Percentiles rank a stretch among this genome's conserved stretches.
These are phyloP conservation scores for Chromobotia macracanthus DNA, from an alignment of 2,797 vertebrate species.

Conservation along the genomic window DNA sequence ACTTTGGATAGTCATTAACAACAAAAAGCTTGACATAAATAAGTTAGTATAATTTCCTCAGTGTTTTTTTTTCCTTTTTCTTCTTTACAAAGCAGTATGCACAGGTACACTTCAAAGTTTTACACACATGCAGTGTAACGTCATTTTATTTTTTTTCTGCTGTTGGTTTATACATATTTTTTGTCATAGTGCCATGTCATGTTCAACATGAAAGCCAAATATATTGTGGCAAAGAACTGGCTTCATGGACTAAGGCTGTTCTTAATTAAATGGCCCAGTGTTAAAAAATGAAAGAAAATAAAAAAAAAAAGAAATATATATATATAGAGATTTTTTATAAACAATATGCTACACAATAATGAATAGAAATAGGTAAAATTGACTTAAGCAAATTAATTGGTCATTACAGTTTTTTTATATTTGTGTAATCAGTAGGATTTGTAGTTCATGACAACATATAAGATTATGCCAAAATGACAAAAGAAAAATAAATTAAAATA, in stretches of 20 bases:
- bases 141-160: conserved; percentile 56
- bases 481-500: conserved; percentile 21
- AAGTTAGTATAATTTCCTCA: conserved; percentile 99
- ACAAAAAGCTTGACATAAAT: conserved; percentile 92
- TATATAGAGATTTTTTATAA: conserved; percentile 19
- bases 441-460: conserved; percentile 42
- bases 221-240: conserved; percentile 67
- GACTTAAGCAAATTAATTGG: conserved; percentile 39
- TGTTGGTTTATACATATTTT: conserved; percentile 62
- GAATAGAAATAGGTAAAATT: conserved; percentile 47
- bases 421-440: conserved; percentile 57
- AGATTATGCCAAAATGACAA: conserved; percentile 22
- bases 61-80: conserved; percentile 85
- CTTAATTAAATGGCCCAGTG: conserved; percentile 73
- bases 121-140: conserved; percentile 76
- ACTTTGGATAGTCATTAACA: conserved; percentile 88
- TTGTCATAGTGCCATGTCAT: conserved; percentile 74
- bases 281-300: conserved; percentile 61
- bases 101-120: conserved; percentile 79
- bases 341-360: conserved; percentile 66
- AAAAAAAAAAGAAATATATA: background rate
- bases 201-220: conserved; percentile 77
- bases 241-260: conserved; percentile 67
- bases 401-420: conserved; percentile 37
- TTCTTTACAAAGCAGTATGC: conserved; percentile 72